phyloP scores from a whole-genome alignment of 2,113 vertebrate species.

The Dryoscopus gambensis region DNA sequence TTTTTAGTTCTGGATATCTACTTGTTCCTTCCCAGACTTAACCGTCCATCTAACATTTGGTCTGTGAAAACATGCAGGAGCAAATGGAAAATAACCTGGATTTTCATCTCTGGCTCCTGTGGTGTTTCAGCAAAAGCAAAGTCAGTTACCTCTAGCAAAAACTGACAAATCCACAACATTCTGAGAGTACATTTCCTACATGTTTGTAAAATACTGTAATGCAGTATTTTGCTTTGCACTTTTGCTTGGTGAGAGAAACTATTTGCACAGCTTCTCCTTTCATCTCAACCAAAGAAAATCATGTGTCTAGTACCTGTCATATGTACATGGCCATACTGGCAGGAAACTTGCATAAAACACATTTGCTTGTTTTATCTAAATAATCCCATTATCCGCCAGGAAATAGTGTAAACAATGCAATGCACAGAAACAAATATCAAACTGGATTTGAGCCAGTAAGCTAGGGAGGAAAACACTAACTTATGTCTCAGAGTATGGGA shows the following conservation, averaged over 20 bases:
- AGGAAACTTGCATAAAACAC: neutral
- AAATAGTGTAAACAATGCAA: neutral
- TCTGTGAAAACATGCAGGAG: neutral
- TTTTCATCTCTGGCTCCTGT: neutral
- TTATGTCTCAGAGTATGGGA: neutral
- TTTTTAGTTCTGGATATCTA: neutral
- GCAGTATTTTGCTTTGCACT: neutral
- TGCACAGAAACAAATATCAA: neutral
- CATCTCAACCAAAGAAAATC: neutral
- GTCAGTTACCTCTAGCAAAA: neutral
- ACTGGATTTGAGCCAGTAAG: neutral
- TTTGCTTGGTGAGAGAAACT: neutral
- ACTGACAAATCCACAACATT: neutral
- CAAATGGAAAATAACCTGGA: neutral
- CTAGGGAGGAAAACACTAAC: neutral
- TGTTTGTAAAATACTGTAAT: neutral
- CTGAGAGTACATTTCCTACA: neutral
- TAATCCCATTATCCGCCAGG: neutral
- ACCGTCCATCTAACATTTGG: neutral
- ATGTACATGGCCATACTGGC: neutral
- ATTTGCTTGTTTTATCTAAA: slow-evolving; percentile 4
- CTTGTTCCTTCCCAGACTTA: neutral
- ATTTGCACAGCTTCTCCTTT: neutral
- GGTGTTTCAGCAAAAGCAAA: neutral
- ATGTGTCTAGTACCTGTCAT: neutral